Evolutionary conservation across 2,888 invertebrate genomes (phyloP).

Genomic region (Calameuta idolon): DNA sequence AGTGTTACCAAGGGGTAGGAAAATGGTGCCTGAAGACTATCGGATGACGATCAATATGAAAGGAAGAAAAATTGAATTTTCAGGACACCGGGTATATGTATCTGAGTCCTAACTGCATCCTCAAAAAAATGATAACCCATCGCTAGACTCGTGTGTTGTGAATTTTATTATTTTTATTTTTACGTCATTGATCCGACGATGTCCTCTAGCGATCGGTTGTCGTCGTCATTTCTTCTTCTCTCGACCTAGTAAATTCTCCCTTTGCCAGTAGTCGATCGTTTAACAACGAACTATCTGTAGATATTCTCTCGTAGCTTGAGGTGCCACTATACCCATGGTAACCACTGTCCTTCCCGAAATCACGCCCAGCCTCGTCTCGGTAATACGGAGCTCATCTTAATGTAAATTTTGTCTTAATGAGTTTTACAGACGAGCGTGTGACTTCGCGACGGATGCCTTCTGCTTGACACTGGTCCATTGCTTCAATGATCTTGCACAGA

Average conservation of each 20-base stretch:
- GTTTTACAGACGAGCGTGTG: slow-evolving; percentile 43
- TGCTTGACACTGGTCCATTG: slow-evolving; percentile 33
- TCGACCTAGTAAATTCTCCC: slow-evolving; percentile 18
- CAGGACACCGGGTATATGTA: neutral
- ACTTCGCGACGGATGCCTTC: slow-evolving; percentile 42
- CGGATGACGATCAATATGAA: neutral
- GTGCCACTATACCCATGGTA: slow-evolving; percentile 65
- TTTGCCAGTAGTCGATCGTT: slow-evolving; percentile 10
- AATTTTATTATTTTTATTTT: slow-evolving; percentile 14
- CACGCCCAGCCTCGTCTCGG: slow-evolving; percentile 41
- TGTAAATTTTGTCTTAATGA: slow-evolving; percentile 27
- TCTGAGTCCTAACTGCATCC: neutral
- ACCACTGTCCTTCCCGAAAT: slow-evolving; percentile 53
- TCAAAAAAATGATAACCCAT: neutral
- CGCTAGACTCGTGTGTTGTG: slow-evolving; percentile 6
- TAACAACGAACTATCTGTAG: slow-evolving; percentile 19
- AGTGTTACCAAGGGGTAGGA: neutral
- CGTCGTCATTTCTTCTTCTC: slow-evolving; percentile 14
- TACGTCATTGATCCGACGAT: slow-evolving; percentile 7
- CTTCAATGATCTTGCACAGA: slow-evolving; percentile 35
- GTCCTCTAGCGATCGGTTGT: neutral
- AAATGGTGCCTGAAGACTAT: neutral
- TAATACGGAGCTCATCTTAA: slow-evolving; percentile 16
- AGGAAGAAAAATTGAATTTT: neutral
- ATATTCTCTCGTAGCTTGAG: slow-evolving; percentile 51